Evolutionary conservation across 2,113 vertebrate genomes (phyloP), one percentile per base, ranked within the genome.

Genomic region (Prinia subflava): DNA sequence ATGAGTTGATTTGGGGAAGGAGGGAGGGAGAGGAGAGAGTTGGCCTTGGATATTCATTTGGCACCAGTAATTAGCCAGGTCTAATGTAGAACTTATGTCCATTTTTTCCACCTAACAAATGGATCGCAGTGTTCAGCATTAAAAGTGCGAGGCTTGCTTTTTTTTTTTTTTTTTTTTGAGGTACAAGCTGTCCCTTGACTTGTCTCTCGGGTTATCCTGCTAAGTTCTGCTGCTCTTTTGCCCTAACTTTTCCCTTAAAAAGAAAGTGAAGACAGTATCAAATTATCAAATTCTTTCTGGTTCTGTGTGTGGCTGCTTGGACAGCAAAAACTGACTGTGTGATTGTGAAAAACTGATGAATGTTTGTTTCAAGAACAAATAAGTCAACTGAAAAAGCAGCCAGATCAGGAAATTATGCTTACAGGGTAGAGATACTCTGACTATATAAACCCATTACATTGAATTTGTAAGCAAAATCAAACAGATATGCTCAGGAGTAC

Each of bases 381-480:
- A 69, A 75, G 52, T 65, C 76, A 81, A 59, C 18, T 63, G 73
- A 84, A 91, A 78, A 85, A 80, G n/a, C 46, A 95, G n/a, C 10
- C 3, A 13, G 20, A 73, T 60, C n/a, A 62, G 63, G 75, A 92
- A 92, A 90, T 90, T 30, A 80, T 35, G 37, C 31, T 90, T 73
- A 35, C 49, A 80, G 76, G 82, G 18, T 83, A 31, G 57, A 95
- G 63, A 69, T 65, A 30, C 28, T 73, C 75, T 65, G 19, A 62
- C 67, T 83, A n/a, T 50, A 65, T 49, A 90, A 90, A 84, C 18
- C 30, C 31, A 63, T 69, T 96, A 49, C 22, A 71, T 0, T 65
- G 82, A 71, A 88, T 83, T 88, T 83, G 55, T 83, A 92, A 77
- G 80, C 46, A 80, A 85, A 85, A 94, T 46, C 87, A 88, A 95